phyloP scores from a whole-genome alignment of 2,888 invertebrate genomes.

The Lysandra coridon region DNA sequence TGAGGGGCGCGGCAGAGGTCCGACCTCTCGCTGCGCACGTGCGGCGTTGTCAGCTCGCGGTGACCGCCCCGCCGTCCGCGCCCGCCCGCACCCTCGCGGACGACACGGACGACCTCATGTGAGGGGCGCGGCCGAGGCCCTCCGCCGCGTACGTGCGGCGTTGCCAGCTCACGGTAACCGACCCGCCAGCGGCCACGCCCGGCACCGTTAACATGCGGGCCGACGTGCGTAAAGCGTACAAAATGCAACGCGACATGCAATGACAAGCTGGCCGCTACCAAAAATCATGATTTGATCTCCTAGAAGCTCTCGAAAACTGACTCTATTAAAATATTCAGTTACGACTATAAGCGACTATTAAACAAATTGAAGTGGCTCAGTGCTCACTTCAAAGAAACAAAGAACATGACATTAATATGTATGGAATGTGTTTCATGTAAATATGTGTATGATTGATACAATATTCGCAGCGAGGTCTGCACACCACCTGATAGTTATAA shows the following conservation, averaged over 20 bases:
- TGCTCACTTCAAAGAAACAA: not conserved
- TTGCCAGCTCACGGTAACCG: slow-evolving; percentile 2
- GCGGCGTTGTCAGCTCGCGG: slow-evolving; percentile 11
- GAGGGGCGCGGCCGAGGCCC: slow-evolving; percentile 31
- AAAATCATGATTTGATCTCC: slow-evolving; percentile 3
- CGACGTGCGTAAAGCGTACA: not conserved
- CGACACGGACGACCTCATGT: slow-evolving; percentile 42
- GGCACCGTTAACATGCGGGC: not conserved
- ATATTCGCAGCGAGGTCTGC: not conserved
- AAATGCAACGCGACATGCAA: not conserved
- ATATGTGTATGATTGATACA: slow-evolving; percentile 10
- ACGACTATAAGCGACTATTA: not conserved
- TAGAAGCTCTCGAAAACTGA: not conserved
- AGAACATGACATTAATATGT: not conserved
- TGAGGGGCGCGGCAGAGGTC: slow-evolving; percentile 35
- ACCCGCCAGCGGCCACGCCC: not conserved
- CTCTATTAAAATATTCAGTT: not conserved
- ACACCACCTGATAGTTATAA: slow-evolving; percentile 18
- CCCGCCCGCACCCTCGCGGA: slow-evolving; percentile 40
- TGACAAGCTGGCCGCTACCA: not conserved
- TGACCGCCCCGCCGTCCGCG: not conserved
- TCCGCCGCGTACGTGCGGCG: not conserved
- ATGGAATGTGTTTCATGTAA: not conserved
- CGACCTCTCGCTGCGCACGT: not conserved
- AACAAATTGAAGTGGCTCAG: not conserved